Percentiles rank a stretch among this genome's conserved stretches.
Evolutionary conservation across 2,888 invertebrate genomes (phyloP).

Genomic region (Eilema depressum): DNA sequence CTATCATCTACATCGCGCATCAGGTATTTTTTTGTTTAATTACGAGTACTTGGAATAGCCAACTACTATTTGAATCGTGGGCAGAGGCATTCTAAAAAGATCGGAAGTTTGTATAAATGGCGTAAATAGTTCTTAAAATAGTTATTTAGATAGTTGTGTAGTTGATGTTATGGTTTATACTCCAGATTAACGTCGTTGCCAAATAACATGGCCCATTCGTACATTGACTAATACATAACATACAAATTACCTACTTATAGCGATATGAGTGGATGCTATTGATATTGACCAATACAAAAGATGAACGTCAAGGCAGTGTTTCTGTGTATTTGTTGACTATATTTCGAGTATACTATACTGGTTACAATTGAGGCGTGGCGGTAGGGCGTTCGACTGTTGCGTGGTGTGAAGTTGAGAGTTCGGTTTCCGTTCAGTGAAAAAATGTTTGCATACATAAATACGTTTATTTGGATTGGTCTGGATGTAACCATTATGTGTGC

Average conservation of each 20-base stretch:
- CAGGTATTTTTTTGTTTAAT: slow-evolving; percentile 31
- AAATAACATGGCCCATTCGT: slow-evolving; percentile 29
- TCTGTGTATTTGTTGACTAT: background rate
- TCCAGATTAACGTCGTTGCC: slow-evolving; percentile 38
- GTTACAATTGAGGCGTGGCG: background rate
- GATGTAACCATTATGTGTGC: background rate
- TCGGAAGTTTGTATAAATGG: slow-evolving; percentile 12
- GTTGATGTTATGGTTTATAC: slow-evolving; percentile 22
- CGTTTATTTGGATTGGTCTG: background rate
- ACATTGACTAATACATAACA: slow-evolving; percentile 17
- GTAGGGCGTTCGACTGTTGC: background rate
- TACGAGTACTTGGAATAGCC: slow-evolving; percentile 10
- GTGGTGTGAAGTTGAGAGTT: background rate
- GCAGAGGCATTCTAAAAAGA: background rate
- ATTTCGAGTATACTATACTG: background rate
- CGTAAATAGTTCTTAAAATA: slow-evolving; percentile 40
- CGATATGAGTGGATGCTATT: slow-evolving; percentile 29
- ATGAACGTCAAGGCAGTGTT: background rate
- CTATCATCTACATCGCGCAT: slow-evolving; percentile 36
- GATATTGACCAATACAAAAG: slow-evolving; percentile 20
- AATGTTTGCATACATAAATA: background rate
- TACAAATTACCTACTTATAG: slow-evolving; percentile 11
- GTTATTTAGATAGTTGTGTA: slow-evolving; percentile 22
- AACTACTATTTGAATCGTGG: background rate
- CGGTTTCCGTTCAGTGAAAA: background rate